These are phyloP conservation scores for Saccopteryx leptura DNA, from an alignment of 2,113 vertebrate genomes.

Conservation along the genomic window DNA sequence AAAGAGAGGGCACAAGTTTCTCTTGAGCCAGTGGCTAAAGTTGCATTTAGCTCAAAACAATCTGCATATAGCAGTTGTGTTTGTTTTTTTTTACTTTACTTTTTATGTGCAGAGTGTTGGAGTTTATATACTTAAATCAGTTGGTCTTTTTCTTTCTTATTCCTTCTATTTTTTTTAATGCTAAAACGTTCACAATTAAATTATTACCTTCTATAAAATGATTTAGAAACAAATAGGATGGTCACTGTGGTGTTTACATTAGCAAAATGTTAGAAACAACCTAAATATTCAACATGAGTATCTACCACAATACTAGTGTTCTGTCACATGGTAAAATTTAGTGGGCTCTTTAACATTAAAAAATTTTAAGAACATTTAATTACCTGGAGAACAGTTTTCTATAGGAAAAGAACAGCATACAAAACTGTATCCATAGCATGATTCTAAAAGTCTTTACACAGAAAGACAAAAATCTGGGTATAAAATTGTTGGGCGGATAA, in stretches of 20 bases:
- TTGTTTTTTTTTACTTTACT: not conserved
- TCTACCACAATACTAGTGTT: not conserved
- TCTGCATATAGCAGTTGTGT: not conserved
- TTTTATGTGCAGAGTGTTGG: not conserved
- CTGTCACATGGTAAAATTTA: not conserved
- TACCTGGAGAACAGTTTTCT: constrained; percentile 16
- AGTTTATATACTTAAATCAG: not conserved
- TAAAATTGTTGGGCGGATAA: too few species aligned
- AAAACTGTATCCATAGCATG: not conserved
- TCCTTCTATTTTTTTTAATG: constrained; percentile 19
- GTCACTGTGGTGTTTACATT: not conserved
- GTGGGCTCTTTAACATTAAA: not conserved
- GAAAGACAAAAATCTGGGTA: constrained; percentile 18
- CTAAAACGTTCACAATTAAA: not conserved
- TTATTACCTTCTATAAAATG: constrained; percentile 41
- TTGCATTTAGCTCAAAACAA: not conserved
- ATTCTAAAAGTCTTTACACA: not conserved
- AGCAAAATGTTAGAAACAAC: not conserved
- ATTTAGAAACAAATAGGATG: not conserved
- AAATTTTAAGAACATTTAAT: constrained; percentile 51
- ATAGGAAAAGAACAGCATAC: not conserved
- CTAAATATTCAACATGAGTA: not conserved
- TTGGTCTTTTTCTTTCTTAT: not conserved
- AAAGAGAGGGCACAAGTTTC: not conserved
- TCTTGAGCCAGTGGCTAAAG: not conserved